Evolutionary conservation across 2,888 invertebrate species (phyloP).

Genomic region (Dasypogon diadema): DNA sequence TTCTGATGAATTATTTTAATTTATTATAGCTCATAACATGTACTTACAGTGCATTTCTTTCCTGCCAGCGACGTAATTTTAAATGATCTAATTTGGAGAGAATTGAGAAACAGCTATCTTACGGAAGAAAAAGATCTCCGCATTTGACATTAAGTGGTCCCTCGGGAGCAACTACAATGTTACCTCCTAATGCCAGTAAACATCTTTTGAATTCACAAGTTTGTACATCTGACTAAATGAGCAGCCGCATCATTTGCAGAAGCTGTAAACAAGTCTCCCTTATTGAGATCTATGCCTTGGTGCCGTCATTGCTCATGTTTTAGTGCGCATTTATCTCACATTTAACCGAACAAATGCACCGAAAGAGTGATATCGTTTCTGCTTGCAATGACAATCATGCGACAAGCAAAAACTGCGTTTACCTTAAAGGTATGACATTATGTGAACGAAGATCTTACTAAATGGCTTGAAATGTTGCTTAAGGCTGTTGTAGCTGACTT

Average conservation of each 20-base stretch:
- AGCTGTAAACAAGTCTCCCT: conserved; percentile 13
- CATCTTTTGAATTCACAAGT: neutral
- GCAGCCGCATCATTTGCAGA: neutral
- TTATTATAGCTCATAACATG: too few species aligned
- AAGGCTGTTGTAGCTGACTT: neutral
- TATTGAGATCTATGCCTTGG: conserved; percentile 41
- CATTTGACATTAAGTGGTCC: conserved; percentile 41
- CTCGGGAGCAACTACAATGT: conserved; percentile 34
- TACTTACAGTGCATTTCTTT: too few species aligned
- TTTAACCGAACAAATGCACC: conserved; percentile 20
- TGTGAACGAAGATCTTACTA: conserved; percentile 47
- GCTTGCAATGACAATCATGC: conserved; percentile 40
- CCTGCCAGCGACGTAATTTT: neutral
- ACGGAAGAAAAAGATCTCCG: conserved; percentile 34
- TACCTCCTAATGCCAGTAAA: neutral
- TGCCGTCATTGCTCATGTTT: conserved; percentile 26
- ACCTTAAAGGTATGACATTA: conserved; percentile 40
- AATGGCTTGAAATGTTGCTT: conserved; percentile 23
- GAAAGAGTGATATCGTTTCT: conserved; percentile 29
- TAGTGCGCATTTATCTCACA: conserved; percentile 25
- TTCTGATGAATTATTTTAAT: too few species aligned
- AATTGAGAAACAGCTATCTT: conserved; percentile 24
- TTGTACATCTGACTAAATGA: conserved; percentile 3
- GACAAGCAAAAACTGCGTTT: conserved; percentile 39
- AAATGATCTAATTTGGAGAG: conserved; percentile 3